phyloP scores from a whole-genome alignment of 1,140 invertebrate species.

The Bombus fervidus region DNA sequence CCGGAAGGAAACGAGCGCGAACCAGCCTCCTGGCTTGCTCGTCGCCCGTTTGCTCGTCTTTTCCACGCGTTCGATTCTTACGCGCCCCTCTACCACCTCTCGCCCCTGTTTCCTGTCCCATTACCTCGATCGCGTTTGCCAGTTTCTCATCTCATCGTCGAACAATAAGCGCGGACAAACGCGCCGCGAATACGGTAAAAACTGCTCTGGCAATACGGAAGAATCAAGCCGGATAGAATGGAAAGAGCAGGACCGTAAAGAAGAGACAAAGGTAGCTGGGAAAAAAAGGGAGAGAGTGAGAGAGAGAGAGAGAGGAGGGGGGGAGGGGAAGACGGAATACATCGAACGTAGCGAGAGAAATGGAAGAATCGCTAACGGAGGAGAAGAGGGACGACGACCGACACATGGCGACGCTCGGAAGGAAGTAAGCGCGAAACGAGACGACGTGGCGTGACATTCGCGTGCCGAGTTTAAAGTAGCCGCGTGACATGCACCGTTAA shows the following conservation, averaged over 20 bases:
- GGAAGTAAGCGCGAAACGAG: neutral
- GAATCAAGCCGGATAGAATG: neutral
- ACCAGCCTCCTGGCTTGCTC: too few species aligned
- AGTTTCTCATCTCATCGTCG: conserved; percentile 68
- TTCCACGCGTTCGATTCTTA: too few species aligned
- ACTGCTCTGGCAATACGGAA: conserved; percentile 16
- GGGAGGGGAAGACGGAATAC: too few species aligned
- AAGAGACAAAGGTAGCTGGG: too few species aligned
- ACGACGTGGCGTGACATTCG: neutral
- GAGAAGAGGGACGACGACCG: neutral
- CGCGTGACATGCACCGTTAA: conserved; percentile 4
- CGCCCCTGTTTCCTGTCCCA: neutral
- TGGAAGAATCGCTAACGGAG: neutral
- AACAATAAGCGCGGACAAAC: conserved; percentile 64
- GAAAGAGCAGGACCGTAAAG: neutral
- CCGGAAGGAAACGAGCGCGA: too few species aligned
- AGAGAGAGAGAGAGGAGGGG: too few species aligned
- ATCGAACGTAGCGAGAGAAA: neutral
- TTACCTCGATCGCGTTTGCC: conserved; percentile 45
- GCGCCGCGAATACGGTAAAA: neutral
- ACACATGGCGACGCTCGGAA: neutral
- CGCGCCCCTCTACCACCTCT: neutral
- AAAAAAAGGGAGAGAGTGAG: too few species aligned
- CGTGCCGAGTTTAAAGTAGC: neutral
- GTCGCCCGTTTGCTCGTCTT: neutral